These are phyloP conservation scores for Drosophila repletoides DNA, from an alignment of 1,140 invertebrate species.

Conservation along the genomic window DNA sequence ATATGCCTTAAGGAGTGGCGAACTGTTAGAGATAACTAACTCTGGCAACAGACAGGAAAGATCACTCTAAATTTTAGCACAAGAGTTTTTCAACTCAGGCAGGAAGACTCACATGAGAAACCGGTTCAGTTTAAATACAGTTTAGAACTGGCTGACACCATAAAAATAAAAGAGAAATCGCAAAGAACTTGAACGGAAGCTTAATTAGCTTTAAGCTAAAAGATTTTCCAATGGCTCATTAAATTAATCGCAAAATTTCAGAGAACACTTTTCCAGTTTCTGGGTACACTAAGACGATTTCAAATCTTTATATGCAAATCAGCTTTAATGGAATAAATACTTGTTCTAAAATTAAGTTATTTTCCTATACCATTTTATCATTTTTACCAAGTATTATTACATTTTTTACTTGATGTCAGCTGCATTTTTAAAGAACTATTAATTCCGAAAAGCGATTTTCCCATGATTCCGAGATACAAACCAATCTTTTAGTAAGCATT, in stretches of 20 bases:
- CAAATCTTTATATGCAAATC: no score
- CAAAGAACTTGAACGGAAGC: conserved; percentile 8
- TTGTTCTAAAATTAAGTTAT: no score
- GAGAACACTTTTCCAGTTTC: no score
- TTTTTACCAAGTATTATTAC: no score
- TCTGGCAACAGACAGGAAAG: neutral
- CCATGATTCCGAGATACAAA: neutral
- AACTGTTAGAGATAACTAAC: conserved; percentile 13
- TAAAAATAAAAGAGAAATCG: conserved; percentile 5
- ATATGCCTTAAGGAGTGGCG: conserved; percentile 55
- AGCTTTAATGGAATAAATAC: no score
- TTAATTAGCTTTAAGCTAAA: conserved; percentile 5
- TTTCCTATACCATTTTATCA: no score
- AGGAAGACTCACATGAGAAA: conserved; percentile 6
- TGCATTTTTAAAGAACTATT: no score
- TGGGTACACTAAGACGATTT: no score
- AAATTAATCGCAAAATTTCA: no score
- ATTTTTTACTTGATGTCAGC: no score
- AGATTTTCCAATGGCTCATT: no score
- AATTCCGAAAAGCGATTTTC: neutral
- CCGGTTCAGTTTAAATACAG: conserved; percentile 3
- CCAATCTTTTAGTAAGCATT: conserved; percentile 29
- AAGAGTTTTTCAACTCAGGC: neutral
- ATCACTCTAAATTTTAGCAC: neutral
- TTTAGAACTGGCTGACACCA: conserved; percentile 4